Conservation (phyloP, 2,888 invertebrate species). For the Halictus ligatus region DNA sequence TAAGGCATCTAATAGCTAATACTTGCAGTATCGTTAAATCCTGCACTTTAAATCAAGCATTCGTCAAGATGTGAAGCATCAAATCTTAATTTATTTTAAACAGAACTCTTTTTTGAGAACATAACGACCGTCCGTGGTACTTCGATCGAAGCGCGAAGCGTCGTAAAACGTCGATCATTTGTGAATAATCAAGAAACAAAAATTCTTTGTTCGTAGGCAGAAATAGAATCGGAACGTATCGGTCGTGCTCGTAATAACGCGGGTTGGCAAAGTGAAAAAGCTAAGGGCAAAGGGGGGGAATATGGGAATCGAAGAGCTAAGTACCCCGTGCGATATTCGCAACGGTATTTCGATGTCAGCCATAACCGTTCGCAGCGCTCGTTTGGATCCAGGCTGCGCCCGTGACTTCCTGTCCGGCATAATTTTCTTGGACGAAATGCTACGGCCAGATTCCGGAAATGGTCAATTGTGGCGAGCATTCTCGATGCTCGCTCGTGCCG, state of each 20-base stretch:
- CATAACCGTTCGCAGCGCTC: constrained; percentile 66
- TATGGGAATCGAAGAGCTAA: constrained; percentile 47
- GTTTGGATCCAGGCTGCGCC: constrained; percentile 51
- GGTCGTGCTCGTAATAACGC: neutral
- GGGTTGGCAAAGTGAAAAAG: constrained; percentile 13
- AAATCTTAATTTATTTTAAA: no score
- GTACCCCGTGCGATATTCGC: constrained; percentile 53
- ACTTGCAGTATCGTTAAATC: neutral
- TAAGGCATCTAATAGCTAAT: no score
- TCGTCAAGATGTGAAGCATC: no score
- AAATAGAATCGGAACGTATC: neutral
- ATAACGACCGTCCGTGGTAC: no score
- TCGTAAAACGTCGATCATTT: neutral
- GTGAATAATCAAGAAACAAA: neutral
- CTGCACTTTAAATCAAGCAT: no score
- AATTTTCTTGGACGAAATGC: constrained; percentile 63
- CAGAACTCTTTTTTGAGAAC: no score
- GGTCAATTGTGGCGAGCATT: constrained; percentile 48
- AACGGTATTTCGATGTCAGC: constrained; percentile 66
- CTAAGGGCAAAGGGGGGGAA: neutral
- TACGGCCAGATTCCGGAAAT: constrained; percentile 58
- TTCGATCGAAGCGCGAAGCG: no score
- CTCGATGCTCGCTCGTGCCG: constrained; percentile 31
- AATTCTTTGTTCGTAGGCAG: neutral
- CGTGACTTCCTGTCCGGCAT: constrained; percentile 62